Evolutionary conservation across 2,888 invertebrate species (phyloP).

Genomic region (Chesias legatella): DNA sequence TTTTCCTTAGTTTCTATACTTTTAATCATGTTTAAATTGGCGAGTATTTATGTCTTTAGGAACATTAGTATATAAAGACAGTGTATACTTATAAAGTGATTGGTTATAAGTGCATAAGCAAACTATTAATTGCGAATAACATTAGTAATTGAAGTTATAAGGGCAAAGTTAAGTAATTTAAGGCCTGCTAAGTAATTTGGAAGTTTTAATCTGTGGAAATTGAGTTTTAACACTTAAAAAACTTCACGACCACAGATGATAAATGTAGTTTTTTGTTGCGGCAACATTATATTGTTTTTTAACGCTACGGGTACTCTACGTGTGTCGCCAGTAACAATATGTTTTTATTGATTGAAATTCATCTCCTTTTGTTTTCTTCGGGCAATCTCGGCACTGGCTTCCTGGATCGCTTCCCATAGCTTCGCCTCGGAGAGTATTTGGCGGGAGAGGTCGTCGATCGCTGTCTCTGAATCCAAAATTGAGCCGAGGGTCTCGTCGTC

Average conservation of each 20-base stretch:
- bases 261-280: too few species aligned
- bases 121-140: too few species aligned
- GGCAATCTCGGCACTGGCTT: slow-evolving; percentile 86
- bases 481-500: slow-evolving; percentile 84
- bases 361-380: slow-evolving; percentile 80
- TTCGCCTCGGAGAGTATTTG: slow-evolving; percentile 90
- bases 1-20: slow-evolving; percentile 23
- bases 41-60: background rate
- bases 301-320: slow-evolving; percentile 40
- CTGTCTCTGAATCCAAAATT: slow-evolving; percentile 84
- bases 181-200: too few species aligned
- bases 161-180: too few species aligned
- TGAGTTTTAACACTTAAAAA: too few species aligned
- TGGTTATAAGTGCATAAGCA: too few species aligned
- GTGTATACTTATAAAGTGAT: too few species aligned
- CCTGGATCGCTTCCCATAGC: slow-evolving; percentile 89
- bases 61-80: background rate
- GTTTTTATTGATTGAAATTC: slow-evolving; percentile 39
- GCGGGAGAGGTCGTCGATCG: slow-evolving; percentile 87
- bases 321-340: slow-evolving; percentile 28
- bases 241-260: too few species aligned
- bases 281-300: slow-evolving; percentile 1
- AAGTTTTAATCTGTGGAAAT: too few species aligned
- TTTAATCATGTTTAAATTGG: slow-evolving; percentile 8
- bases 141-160: too few species aligned